A percentile compares a stretch with the other conserved stretches of the same genome.
Evolutionary conservation across 2,888 invertebrate genomes (phyloP).

Genomic region (Lissonota sp.): DNA sequence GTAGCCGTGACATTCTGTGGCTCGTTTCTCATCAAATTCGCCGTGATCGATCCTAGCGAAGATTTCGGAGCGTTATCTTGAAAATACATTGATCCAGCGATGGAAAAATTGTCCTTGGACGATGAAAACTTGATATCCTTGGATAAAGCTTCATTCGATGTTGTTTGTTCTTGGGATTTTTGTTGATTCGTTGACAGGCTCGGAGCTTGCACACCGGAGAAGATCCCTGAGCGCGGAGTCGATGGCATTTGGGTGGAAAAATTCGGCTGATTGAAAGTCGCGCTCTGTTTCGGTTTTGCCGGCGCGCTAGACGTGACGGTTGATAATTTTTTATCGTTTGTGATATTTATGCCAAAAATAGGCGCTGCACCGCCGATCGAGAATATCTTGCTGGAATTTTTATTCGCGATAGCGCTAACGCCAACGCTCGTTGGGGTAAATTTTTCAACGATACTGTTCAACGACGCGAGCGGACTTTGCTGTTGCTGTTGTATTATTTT

Average conservation of each 20-base stretch:
- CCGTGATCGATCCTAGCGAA: neutral
- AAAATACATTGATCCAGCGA: conserved; percentile 42
- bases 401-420: conserved; percentile 34
- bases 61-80: conserved; percentile 41
- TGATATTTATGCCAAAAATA: conserved; percentile 58
- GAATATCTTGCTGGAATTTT: conserved; percentile 60
- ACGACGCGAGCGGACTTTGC: conserved; percentile 77
- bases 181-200: conserved; percentile 58
- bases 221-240: conserved; percentile 58
- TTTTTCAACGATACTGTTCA: conserved; percentile 80
- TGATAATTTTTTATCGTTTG: conserved; percentile 64
- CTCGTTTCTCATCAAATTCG: conserved; percentile 22
- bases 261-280: conserved; percentile 54
- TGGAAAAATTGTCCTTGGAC: conserved; percentile 43
- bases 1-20: conserved; percentile 5
- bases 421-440: conserved; percentile 70
- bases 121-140: conserved; percentile 42
- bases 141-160: conserved; percentile 40
- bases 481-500: conserved; percentile 44
- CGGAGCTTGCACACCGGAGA: conserved; percentile 67
- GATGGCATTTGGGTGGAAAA: conserved; percentile 45
- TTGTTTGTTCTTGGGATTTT: conserved; percentile 60
- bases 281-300: conserved; percentile 64
- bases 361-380: conserved; percentile 44
- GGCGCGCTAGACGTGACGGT: conserved; percentile 11